Conservation (phyloP, 2,797 vertebrate genomes). For the Protonibea diacanthus region DNA sequence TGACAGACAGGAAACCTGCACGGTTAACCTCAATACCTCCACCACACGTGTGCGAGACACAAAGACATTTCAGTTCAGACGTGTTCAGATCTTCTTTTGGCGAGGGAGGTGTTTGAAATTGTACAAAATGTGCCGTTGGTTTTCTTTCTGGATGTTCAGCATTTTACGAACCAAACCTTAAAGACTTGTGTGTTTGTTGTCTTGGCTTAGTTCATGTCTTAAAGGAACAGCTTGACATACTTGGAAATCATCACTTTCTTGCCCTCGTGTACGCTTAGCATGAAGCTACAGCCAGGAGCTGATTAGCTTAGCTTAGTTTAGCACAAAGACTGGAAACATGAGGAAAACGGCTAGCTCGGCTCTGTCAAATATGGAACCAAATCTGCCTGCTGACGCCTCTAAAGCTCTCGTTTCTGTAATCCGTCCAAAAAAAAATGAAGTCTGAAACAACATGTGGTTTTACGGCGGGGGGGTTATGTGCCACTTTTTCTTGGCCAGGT, state of each 20-base stretch:
- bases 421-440: neutral
- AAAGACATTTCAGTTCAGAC: slow-evolving; percentile 32
- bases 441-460: neutral
- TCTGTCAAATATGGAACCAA: slow-evolving; percentile 7
- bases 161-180: neutral
- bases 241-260: neutral
- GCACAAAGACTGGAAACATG: neutral
- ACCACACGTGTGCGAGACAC: slow-evolving; percentile 16
- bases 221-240: neutral
- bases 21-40: slow-evolving; percentile 45
- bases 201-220: neutral
- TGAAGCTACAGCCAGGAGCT: neutral
- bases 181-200: neutral
- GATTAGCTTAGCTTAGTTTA: slow-evolving; percentile 1
- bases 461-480: neutral
- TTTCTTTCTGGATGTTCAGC: neutral
- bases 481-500: slow-evolving; percentile 2
- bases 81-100: slow-evolving; percentile 6
- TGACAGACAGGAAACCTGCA: slow-evolving; percentile 47
- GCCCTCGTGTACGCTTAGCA: neutral
- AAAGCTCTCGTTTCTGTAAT: slow-evolving; percentile 10
- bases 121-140: neutral
- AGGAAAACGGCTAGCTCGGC: neutral
- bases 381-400: neutral
- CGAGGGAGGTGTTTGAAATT: neutral